Evolutionary conservation across 2,888 invertebrate species (phyloP), one percentile per base, ranked within the genome.

Genomic region (Drosophila kuntzei): DNA sequence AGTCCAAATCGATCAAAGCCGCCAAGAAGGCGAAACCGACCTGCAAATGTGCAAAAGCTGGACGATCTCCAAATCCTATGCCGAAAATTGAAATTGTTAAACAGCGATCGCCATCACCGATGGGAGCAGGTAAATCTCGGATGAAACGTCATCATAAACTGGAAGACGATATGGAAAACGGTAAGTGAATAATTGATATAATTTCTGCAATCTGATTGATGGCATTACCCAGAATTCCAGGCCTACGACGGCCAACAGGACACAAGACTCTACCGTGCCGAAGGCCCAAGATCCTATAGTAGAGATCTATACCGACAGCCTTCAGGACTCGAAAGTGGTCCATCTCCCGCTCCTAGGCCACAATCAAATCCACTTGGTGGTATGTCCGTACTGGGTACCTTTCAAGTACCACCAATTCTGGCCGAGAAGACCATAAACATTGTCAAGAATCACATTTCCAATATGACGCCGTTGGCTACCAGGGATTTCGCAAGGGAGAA

Each of bases 191-290:
- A 14, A 9, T n/a, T 16, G 25, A 36, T 51, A 22, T 25, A 16
- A 14, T 18, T 41, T 41, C n/a, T 57, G 49, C 55, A 43, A 55
- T 63, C 32, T 77, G 78, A 77, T 75, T 39, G 41, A 39, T 59
- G 34, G 29, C 47, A 43, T 77, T 62, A 76, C 22, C 12, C 47
- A 75, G 74, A 59, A 59, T 72, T 77, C n/a, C 74, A 75, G 74
- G 59, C 41, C 34, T n/a, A 18, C 41, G 51, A 6, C 63, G 70
- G 57, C 49, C 43, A 20, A 9, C 18, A 8, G 34, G 3, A n/a
- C 6, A 1, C 7, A 37, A 46, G 9, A 1, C 3, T 6, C 3
- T 9, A 12, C 44, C 27, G 4, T 9, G 2, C 14, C 18, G 20
- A 29, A 37, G 27, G 14, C 6, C 3, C 7, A 32, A 41, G 8